Evolutionary conservation across 2,888 invertebrate genomes (phyloP).

Genomic region (Melanophora roralis): DNA sequence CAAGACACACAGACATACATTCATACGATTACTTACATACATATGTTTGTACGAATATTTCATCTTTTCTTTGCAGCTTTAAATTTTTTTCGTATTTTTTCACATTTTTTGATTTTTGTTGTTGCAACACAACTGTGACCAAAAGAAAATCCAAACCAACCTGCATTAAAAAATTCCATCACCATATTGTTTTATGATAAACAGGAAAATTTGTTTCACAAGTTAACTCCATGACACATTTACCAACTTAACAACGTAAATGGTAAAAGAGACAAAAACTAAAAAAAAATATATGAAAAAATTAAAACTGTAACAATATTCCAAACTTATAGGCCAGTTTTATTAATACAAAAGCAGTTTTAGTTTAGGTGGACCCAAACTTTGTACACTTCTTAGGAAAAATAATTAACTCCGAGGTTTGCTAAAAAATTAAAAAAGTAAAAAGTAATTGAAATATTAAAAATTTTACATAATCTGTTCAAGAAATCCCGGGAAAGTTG

Average conservation of each 20-base stretch:
- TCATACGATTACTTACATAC: too few species aligned
- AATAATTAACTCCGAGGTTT: neutral
- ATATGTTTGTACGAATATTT: too few species aligned
- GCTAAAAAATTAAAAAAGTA: too few species aligned
- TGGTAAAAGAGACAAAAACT: slow-evolving; percentile 19
- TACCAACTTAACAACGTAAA: slow-evolving; percentile 40
- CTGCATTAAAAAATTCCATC: slow-evolving; percentile 24
- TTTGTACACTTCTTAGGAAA: neutral
- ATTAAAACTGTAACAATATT: neutral
- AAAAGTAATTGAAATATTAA: too few species aligned
- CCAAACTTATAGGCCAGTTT: slow-evolving; percentile 21
- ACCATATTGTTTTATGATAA: slow-evolving; percentile 9
- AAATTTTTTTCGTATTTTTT: neutral
- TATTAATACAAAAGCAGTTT: neutral
- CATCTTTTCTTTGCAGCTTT: neutral
- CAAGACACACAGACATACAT: neutral
- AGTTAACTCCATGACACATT: slow-evolving; percentile 46
- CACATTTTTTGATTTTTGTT: neutral
- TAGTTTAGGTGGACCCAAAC: neutral
- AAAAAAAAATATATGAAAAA: neutral
- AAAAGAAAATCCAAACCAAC: neutral
- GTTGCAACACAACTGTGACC: neutral
- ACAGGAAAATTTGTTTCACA: slow-evolving; percentile 15
- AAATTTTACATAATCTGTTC: too few species aligned
- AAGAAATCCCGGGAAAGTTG: too few species aligned